A percentile compares a stretch with the other conserved stretches of the same genome.
Conservation (phyloP, 2,113 vertebrate genomes). For the Gallinago paraguaiae region DNA sequence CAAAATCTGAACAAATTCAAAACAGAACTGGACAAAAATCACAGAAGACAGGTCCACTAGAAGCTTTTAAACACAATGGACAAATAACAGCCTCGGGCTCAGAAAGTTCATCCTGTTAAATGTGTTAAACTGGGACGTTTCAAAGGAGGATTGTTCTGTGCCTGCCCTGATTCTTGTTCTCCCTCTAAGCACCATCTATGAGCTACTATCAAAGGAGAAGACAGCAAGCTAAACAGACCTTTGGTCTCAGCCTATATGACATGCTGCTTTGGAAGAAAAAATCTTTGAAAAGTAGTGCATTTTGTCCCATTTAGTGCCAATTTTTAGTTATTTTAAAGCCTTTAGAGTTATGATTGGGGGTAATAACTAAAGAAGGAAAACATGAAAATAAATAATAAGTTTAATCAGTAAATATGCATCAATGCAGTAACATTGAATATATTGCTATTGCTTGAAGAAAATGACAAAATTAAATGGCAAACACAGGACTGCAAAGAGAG, state of each 20-base stretch:
- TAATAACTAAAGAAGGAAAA: not conserved
- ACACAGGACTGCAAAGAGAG: not conserved
- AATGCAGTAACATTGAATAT: not conserved
- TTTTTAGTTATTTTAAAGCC: not conserved
- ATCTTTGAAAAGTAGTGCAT: not conserved
- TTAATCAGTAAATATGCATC: not conserved
- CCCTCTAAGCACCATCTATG: not conserved
- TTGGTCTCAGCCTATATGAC: not conserved
- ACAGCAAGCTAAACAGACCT: not conserved
- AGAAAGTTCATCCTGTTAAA: slow-evolving; percentile 10
- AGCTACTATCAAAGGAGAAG: not conserved
- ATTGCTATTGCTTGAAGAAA: not conserved
- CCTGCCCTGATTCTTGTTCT: not conserved
- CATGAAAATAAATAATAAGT: not conserved
- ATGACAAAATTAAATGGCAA: not conserved
- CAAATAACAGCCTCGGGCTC: slow-evolving; percentile 14
- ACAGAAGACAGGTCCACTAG: not conserved
- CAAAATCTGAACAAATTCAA: not conserved
- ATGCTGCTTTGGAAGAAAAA: not conserved
- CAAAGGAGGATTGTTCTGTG: not conserved
- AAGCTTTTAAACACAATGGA: not conserved
- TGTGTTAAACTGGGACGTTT: not conserved
- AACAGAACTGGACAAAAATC: slow-evolving; percentile 1
- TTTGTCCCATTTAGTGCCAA: not conserved
- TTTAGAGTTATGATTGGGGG: not conserved